phyloP scores from a whole-genome alignment of 2,113 vertebrate genomes.

The Pterocles gutturalis region DNA sequence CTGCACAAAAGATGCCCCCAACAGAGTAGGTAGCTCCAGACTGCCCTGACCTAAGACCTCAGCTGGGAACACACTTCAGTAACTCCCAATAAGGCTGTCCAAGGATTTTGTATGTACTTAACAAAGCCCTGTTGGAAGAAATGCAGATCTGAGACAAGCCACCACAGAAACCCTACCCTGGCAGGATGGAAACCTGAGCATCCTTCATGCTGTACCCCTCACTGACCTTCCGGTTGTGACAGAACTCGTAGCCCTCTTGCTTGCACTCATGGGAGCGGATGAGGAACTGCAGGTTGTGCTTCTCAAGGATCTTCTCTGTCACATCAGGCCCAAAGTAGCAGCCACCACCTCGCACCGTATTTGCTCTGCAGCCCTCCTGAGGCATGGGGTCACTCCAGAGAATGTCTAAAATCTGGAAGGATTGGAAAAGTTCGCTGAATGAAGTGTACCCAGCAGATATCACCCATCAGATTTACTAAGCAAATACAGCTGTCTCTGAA shows the following conservation, averaged over 20 bases:
- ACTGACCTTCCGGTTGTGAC: conserved; percentile 84
- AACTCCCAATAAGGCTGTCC: background rate
- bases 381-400: conserved; percentile 93
- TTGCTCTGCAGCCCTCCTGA: conserved; percentile 88
- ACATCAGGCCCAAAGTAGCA: conserved; percentile 94
- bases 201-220: background rate
- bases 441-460: background rate
- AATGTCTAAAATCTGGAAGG: conserved; percentile 84
- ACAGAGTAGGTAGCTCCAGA: background rate
- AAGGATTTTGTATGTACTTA: background rate
- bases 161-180: background rate
- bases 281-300: conserved; percentile 85
- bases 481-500: background rate
- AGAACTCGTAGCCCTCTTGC: conserved; percentile 93
- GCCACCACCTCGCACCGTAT: conserved; percentile 86
- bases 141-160: background rate
- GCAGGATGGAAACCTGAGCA: background rate
- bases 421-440: background rate
- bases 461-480: background rate
- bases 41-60: background rate
- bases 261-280: conserved; percentile 96
- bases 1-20: too few species aligned
- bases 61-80: background rate
- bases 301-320: conserved; percentile 81
- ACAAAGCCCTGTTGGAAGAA: background rate